phyloP scores from a whole-genome alignment of 2,888 invertebrate genomes.

The Resseliella maxima region DNA sequence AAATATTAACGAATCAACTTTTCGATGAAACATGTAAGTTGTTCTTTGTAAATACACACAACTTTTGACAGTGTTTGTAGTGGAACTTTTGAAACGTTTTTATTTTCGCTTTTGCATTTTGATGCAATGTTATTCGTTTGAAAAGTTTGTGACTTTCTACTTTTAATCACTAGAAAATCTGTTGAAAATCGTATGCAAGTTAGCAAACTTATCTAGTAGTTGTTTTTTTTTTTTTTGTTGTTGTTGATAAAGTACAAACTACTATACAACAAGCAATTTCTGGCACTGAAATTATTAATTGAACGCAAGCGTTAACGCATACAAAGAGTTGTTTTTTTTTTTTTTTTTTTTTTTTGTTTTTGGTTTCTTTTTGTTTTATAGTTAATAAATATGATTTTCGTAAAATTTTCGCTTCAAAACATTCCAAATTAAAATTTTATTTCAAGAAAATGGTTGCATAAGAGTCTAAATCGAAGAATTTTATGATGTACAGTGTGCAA shows the following conservation, averaged over 20 bases:
- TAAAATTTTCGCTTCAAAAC: constrained; percentile 15
- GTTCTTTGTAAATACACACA: not conserved
- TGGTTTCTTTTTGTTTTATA: not conserved
- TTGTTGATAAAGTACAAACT: no score
- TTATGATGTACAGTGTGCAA: no score
- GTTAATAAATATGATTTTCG: constrained; percentile 13
- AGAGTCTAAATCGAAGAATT: no score
- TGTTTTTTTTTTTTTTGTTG: no score
- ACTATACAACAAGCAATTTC: not conserved
- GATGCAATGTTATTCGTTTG: not conserved
- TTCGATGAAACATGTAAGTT: not conserved
- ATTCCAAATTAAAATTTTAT: no score
- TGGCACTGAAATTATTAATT: not conserved
- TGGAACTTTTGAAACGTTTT: not conserved
- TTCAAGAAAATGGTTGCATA: no score
- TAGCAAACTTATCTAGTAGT: not conserved
- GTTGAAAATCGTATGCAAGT: not conserved
- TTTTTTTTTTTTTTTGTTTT: not conserved
- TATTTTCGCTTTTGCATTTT: not conserved
- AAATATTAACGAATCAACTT: constrained; percentile 7
- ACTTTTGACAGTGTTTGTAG: not conserved
- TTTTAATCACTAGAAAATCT: not conserved
- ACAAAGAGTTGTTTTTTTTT: not conserved
- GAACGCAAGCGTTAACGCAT: not conserved
- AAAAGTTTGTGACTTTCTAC: not conserved